Evolutionary conservation across 2,797 vertebrate species (phyloP).

Genomic region (Synanceia verrucosa): DNA sequence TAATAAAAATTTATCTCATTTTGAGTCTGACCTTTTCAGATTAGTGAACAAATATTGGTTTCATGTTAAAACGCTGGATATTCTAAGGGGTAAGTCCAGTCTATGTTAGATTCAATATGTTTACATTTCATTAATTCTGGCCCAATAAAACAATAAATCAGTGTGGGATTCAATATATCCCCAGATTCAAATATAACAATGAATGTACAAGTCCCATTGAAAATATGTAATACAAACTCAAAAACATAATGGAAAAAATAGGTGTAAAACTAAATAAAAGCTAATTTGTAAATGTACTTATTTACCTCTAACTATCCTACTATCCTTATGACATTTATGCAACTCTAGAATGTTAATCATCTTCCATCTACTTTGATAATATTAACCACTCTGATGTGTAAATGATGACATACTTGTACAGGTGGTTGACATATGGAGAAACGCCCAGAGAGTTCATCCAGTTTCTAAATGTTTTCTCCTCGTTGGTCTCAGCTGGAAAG

Average conservation of each 20-base stretch:
- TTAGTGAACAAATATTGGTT: not conserved
- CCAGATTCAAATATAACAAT: not conserved
- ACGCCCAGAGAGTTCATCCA: slow-evolving; percentile 99
- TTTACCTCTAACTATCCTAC: not conserved
- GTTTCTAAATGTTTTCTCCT: slow-evolving; percentile 95
- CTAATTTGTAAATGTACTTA: not conserved
- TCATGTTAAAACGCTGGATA: too few species aligned
- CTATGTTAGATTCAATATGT: not conserved
- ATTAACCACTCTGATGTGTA: not conserved
- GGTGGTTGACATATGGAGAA: slow-evolving; percentile 90
- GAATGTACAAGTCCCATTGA: not conserved
- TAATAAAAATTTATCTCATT: not conserved
- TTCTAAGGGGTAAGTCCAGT: not conserved
- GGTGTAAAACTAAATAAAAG: not conserved
- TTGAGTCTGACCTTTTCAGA: not conserved
- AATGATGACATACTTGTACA: slow-evolving; percentile 87
- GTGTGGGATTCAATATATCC: not conserved
- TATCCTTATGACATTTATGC: not conserved
- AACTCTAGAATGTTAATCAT: not conserved
- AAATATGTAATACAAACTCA: not conserved
- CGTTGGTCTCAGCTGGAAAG: slow-evolving; percentile 89
- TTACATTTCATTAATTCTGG: not conserved
- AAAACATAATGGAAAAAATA: not conserved
- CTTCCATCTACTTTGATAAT: not conserved
- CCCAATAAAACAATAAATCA: not conserved